Base-by-base conservation (phyloP, 2,797 vertebrate species). In the Mastacembelus armatus region DNA sequence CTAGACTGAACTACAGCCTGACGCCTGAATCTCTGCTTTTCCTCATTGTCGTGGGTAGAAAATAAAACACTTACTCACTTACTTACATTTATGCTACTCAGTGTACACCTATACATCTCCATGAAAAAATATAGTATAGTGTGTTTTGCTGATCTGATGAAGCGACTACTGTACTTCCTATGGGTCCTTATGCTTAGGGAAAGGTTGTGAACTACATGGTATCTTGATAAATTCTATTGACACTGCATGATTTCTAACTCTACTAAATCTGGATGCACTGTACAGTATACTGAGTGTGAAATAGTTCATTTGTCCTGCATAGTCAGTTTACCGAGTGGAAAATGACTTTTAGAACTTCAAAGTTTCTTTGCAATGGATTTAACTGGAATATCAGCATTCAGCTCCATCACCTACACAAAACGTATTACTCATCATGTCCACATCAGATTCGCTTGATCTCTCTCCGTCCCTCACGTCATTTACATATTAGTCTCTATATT, bases 391-490 rank as follows among this genome's bases (percentile, higher is more conserved):
- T 44, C 9, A 67, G 22, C 57, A 32, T 39, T 77, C 50, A 42
- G 54, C 55, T 67, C 30, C 18, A 19, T 61, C 57, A 51, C 78
- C 75, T 75, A 61, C 66, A 63, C 66, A 67, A 30, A 68, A 62
- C 2, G 9, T 27, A 48, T 55, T 40, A 73, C 56, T 76, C 64
- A 67, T 56, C 49, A 22, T 5, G 4, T 14, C 38, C 54, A 38
- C 36, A 45, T 58, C 35, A 27, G 40, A 57, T 12, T 47, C 40
- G 48, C 52, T 69, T 30, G 11, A n/a, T 66, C 63, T 32, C 22
- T 42, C 32, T 40, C 22, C 58, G 24, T 52, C 38, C 40, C 55
- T 66, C 64, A 18, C 42, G 42, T 0, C 48, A 8, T 63, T 66
- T 60, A 29, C 38, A 70, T 52, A 62, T 58, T 15, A 14, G 26